These are phyloP conservation scores for Sebastes nivosus DNA, from an alignment of 2,797 vertebrate genomes.

Conservation along the genomic window DNA sequence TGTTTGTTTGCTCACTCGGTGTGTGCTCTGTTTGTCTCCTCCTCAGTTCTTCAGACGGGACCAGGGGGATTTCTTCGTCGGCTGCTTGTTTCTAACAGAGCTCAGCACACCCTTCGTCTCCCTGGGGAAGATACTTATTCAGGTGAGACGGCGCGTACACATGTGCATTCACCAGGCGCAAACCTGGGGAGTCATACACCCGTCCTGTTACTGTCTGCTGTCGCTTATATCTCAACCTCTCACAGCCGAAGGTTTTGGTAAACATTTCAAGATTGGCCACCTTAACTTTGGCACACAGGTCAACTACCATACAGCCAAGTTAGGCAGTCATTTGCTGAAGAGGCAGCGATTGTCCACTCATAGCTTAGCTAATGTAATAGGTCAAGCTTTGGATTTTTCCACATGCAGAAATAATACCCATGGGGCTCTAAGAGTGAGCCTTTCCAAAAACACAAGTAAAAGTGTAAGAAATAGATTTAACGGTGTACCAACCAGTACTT, in stretches of 20 bases:
- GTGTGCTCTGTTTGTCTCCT: conserved; percentile 52
- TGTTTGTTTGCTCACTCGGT: conserved; percentile 54
- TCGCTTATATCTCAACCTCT: background rate
- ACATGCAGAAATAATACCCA: background rate
- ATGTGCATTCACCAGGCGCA: background rate
- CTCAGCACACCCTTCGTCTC: conserved; percentile 98
- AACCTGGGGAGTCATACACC: background rate
- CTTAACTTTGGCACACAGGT: background rate
- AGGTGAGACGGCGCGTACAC: conserved; percentile 81
- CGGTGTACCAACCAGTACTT: too few species aligned
- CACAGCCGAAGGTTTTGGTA: background rate
- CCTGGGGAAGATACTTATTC: conserved; percentile 94
- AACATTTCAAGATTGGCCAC: background rate
- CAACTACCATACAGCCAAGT: background rate
- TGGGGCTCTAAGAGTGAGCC: background rate
- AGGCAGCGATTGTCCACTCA: background rate
- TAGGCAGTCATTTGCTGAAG: background rate
- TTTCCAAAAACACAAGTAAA: background rate
- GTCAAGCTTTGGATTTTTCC: background rate
- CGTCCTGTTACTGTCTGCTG: too few species aligned
- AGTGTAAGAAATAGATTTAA: background rate
- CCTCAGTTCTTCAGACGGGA: conserved; percentile 90
- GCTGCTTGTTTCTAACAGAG: conserved; percentile 95
- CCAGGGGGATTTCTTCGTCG: conserved; percentile 95
- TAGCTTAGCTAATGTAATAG: background rate